These are phyloP conservation scores for Aphelocoma coerulescens DNA, from an alignment of 2,113 vertebrate species.

Conservation along the genomic window DNA sequence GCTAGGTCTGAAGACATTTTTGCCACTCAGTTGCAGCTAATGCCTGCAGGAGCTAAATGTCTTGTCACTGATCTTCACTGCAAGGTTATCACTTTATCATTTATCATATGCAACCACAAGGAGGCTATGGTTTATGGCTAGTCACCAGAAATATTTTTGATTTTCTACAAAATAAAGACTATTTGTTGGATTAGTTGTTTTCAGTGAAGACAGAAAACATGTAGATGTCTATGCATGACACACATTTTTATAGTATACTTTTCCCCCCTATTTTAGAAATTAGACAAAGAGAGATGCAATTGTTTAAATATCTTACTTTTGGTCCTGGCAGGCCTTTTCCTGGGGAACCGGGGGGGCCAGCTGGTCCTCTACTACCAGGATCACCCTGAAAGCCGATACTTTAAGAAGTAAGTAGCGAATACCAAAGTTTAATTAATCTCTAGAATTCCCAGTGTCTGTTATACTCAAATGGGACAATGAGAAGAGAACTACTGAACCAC, in stretches of 20 bases:
- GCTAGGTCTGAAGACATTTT: not conserved
- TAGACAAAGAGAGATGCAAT: not conserved
- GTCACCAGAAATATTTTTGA: not conserved
- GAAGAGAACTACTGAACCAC: not conserved
- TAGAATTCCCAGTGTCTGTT: not conserved
- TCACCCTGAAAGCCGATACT: conserved; percentile 78
- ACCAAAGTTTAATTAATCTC: not conserved
- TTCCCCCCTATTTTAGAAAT: not conserved
- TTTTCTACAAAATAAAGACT: not conserved
- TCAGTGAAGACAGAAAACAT: not conserved
- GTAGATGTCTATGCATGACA: not conserved
- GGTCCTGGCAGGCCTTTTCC: conserved; percentile 86
- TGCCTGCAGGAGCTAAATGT: not conserved
- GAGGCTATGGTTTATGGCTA: not conserved
- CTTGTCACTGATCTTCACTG: not conserved
- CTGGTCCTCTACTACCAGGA: conserved; percentile 80
- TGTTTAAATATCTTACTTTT: conserved; percentile 73
- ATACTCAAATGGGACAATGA: not conserved
- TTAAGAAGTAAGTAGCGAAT: conserved; percentile 14
- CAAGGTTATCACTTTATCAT: not conserved
- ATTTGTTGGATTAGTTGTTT: not conserved
- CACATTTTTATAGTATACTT: not conserved
- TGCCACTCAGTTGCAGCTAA: not conserved
- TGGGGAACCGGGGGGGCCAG: conserved; percentile 77
- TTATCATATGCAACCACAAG: not conserved